Base-by-base conservation (phyloP, 2,888 invertebrate genomes). In the Trissoscelio sp. region DNA sequence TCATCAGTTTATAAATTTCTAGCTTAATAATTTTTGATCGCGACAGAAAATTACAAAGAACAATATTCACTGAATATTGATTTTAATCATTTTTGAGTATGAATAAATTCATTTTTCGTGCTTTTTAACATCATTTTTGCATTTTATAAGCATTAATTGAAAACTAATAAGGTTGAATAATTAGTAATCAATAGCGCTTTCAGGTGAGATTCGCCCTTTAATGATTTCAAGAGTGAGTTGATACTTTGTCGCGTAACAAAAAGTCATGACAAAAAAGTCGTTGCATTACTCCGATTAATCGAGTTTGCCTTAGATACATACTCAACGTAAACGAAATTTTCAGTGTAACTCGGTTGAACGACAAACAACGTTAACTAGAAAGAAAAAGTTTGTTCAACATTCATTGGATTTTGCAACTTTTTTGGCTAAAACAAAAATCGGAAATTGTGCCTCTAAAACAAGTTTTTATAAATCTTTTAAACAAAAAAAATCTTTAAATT, bases 1-100 rank as follows among this genome's bases (percentile, higher is more conserved):
- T 7, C 28, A 4, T 37, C 60, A 28, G 28, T 60, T 51, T 11
- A 48, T 48, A 60, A 37, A 72, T 51, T 60, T 46, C 14, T 9
- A 14, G 14, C 3, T 24, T 72, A 60, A 60, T 60, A 1, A 58
- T 39, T 60, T 48, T 58, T 48, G 22, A 58, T 48, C 31, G 14
- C 14, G n/a, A 53, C 18, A 64, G 3, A 24, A 34, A 60, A 60
- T 60, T 60, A 60, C n/a, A 62, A 18, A 0, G 34, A 3, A 62
- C 34, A 46, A 62, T 51, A 16, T 28, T 53, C 14, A 31, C n/a
- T 16, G 28, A 1, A 9, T 11, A 48, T 18, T 18, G 20, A 57
- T 37, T 24, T 28, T 53, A 28, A 28, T 28, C 11, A 48, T n/a
- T n/a, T 48, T 11, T 14, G 5, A 3, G 1, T 14, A 7, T 18